phyloP scores from a whole-genome alignment of 1,140 invertebrate genomes.

The Platorchestia sp. region DNA sequence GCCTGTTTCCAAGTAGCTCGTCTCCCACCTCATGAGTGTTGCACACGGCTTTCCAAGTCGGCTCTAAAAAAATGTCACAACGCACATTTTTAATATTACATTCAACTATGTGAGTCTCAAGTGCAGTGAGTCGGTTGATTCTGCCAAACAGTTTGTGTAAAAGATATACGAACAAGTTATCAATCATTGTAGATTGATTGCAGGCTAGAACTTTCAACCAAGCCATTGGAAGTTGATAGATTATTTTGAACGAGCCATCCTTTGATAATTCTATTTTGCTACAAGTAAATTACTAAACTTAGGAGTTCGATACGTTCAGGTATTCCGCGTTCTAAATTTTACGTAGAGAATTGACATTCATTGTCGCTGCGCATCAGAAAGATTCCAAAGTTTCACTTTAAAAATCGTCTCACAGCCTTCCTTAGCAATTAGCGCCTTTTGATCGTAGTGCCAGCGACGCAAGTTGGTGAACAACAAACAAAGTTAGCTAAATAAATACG shows the following conservation, averaged over 20 bases:
- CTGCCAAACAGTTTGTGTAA: too few species aligned
- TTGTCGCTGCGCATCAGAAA: not conserved
- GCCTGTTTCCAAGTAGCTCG: too few species aligned
- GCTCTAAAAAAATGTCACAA: too few species aligned
- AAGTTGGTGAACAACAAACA: slow-evolving; percentile 8
- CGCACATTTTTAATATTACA: too few species aligned
- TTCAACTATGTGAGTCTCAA: too few species aligned
- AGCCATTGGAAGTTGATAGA: not conserved
- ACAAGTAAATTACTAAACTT: not conserved
- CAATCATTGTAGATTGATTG: not conserved
- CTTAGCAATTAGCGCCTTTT: not conserved
- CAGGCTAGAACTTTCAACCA: not conserved
- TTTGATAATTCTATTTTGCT: not conserved
- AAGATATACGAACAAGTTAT: too few species aligned
- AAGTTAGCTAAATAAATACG: not conserved
- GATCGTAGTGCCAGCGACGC: not conserved
- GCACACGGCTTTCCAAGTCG: too few species aligned
- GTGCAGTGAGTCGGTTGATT: too few species aligned
- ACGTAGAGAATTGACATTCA: not conserved
- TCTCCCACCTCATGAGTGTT: too few species aligned
- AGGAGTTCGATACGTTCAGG: not conserved
- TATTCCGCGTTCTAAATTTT: not conserved
- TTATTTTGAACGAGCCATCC: not conserved
- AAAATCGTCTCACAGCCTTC: not conserved
- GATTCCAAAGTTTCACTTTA: not conserved